Conservation (phyloP, 1,140 invertebrate genomes). For the Andricus grossulariae region DNA sequence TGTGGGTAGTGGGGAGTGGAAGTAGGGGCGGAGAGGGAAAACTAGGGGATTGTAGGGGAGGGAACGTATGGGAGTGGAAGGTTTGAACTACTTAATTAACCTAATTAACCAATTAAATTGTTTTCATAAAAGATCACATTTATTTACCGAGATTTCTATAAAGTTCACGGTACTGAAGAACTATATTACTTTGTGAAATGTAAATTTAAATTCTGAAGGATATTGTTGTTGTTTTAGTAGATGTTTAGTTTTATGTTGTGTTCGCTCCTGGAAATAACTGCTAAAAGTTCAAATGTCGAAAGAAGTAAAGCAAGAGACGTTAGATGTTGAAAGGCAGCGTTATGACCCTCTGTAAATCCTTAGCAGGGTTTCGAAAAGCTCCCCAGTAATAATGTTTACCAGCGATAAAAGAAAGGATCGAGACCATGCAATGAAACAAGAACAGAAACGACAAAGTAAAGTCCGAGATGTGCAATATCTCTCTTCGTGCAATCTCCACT, state of each 20-base stretch:
- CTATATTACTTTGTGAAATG: too few relatives aligned
- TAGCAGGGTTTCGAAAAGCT: slow-evolving; percentile 5
- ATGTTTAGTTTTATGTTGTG: neutral
- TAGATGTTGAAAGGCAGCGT: slow-evolving; percentile 27
- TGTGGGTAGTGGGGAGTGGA: too few relatives aligned
- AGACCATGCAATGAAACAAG: slow-evolving; percentile 22
- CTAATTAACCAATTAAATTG: too few relatives aligned
- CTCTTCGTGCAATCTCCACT: slow-evolving; percentile 50
- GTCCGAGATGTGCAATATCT: slow-evolving; percentile 36
- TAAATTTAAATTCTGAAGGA: too few relatives aligned
- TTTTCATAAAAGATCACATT: too few relatives aligned
- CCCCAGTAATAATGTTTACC: slow-evolving; percentile 57
- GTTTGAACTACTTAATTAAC: too few relatives aligned
- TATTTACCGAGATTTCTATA: too few relatives aligned
- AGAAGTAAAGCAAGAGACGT: slow-evolving; percentile 26
- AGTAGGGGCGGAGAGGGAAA: too few relatives aligned
- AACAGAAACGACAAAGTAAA: slow-evolving; percentile 45
- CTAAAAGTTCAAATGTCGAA: neutral
- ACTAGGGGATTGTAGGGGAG: too few relatives aligned
- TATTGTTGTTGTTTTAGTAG: neutral
- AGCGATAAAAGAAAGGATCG: slow-evolving; percentile 60
- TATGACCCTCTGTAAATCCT: slow-evolving; percentile 17
- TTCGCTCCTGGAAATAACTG: neutral
- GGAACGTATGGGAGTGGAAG: too few relatives aligned
- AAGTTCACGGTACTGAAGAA: too few relatives aligned